Evolutionary conservation across 1,140 invertebrate genomes (phyloP).

Genomic region (Triops longicaudatus): DNA sequence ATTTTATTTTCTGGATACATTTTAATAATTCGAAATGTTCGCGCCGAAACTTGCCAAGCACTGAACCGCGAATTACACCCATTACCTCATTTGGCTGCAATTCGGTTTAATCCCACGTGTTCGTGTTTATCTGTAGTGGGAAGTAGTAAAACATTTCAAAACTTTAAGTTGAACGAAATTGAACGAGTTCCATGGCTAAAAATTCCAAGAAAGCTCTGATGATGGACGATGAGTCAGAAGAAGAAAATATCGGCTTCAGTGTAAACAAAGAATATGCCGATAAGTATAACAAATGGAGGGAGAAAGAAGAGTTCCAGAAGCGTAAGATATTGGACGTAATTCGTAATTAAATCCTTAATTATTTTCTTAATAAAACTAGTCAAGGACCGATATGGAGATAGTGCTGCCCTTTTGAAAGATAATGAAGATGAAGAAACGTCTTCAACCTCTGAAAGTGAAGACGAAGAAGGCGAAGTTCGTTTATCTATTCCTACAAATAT

Average conservation of each 20-base stretch:
- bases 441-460: slow-evolving; percentile 46
- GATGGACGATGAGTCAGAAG: slow-evolving; percentile 37
- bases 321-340: slow-evolving; percentile 49
- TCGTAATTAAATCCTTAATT: not conserved
- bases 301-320: slow-evolving; percentile 77
- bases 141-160: no score
- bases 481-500: no score
- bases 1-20: no score
- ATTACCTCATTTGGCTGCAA: no score
- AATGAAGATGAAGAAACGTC: slow-evolving; percentile 40
- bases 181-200: not conserved
- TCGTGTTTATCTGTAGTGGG: no score
- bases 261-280: slow-evolving; percentile 72
- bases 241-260: slow-evolving; percentile 48
- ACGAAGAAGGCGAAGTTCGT: slow-evolving; percentile 45
- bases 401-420: slow-evolving; percentile 38
- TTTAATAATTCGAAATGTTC: no score
- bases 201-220: not conserved
- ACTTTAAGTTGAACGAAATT: no score
- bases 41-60: no score
- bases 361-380: slow-evolving; percentile 45
- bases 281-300: slow-evolving; percentile 67
- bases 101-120: no score
- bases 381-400: slow-evolving; percentile 62
- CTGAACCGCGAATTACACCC: no score